phyloP scores from a whole-genome alignment of 2,888 invertebrate genomes.

The Acholoe squamosa region DNA sequence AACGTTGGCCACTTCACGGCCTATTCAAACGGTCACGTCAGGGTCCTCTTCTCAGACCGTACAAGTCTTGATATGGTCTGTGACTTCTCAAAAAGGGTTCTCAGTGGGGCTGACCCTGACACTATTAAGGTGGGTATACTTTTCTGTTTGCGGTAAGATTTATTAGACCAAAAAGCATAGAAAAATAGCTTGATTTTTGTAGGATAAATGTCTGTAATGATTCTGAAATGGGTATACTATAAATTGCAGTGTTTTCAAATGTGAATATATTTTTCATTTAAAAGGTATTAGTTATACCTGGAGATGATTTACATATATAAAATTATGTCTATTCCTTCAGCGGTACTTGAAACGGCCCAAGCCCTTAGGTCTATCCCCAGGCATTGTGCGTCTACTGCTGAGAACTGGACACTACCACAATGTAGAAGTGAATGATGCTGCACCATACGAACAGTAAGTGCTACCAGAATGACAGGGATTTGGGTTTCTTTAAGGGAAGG shows the following conservation, averaged over 20 bases:
- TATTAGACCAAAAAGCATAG: too few species aligned
- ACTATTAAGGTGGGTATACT: not conserved
- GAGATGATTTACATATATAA: too few species aligned
- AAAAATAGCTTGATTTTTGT: too few species aligned
- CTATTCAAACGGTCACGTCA: constrained; percentile 78
- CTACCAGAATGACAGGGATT: too few species aligned
- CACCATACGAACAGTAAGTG: constrained; percentile 60
- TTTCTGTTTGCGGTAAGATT: not conserved
- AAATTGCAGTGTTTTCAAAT: too few species aligned
- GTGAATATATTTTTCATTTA: too few species aligned
- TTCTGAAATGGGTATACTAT: too few species aligned
- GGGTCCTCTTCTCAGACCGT: constrained; percentile 78
- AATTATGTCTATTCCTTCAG: constrained; percentile 33
- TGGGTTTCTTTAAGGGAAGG: too few species aligned
- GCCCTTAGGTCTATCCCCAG: constrained; percentile 29
- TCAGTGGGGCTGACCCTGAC: constrained; percentile 24
- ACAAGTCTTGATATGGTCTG: constrained; percentile 77
- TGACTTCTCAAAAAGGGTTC: constrained; percentile 63
- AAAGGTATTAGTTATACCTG: too few species aligned
- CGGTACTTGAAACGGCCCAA: not conserved
- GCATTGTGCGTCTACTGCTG: constrained; percentile 58
- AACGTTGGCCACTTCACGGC: constrained; percentile 79
- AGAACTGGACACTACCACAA: constrained; percentile 64
- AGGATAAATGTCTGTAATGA: too few species aligned
- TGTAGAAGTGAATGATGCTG: constrained; percentile 59